phyloP scores from a whole-genome alignment of 1,140 invertebrate genomes.

The Drosophila arawakana region DNA sequence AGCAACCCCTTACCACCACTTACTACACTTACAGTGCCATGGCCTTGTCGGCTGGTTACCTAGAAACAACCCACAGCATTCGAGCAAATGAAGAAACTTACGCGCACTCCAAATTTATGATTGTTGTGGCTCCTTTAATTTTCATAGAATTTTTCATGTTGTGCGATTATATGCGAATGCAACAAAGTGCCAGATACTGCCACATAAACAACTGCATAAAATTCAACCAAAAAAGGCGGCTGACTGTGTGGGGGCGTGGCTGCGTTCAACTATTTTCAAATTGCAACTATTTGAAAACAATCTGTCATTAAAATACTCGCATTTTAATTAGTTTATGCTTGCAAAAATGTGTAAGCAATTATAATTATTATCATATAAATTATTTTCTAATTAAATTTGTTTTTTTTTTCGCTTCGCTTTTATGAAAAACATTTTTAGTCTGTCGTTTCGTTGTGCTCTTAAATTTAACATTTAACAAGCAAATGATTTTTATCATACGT shows the following conservation, averaged over 20 bases:
- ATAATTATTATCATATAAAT: slow-evolving; percentile 15
- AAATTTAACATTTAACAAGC: neutral
- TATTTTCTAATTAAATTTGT: slow-evolving; percentile 11
- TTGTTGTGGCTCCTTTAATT: slow-evolving; percentile 43
- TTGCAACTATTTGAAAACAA: slow-evolving; percentile 16
- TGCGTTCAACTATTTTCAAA: neutral
- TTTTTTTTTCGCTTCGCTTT: neutral
- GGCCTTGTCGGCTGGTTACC: slow-evolving; percentile 22
- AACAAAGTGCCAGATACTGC: neutral
- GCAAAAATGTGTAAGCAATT: slow-evolving; percentile 28
- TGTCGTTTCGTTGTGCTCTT: too few relatives aligned
- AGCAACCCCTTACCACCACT: neutral
- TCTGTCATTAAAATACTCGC: slow-evolving; percentile 13
- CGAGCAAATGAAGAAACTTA: slow-evolving; percentile 31
- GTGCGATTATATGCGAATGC: slow-evolving; percentile 24
- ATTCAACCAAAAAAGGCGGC: neutral
- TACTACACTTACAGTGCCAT: neutral
- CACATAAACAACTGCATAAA: neutral
- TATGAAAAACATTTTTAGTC: too few relatives aligned
- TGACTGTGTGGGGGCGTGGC: neutral
- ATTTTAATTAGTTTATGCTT: slow-evolving; percentile 31
- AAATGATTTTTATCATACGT: slow-evolving; percentile 1
- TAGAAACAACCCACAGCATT: slow-evolving; percentile 31
- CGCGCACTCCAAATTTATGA: slow-evolving; percentile 42
- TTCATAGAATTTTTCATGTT: slow-evolving; percentile 37